Base-by-base conservation (phyloP, 2,797 vertebrate genomes). In the Sternarchorhynchus goeldii region DNA sequence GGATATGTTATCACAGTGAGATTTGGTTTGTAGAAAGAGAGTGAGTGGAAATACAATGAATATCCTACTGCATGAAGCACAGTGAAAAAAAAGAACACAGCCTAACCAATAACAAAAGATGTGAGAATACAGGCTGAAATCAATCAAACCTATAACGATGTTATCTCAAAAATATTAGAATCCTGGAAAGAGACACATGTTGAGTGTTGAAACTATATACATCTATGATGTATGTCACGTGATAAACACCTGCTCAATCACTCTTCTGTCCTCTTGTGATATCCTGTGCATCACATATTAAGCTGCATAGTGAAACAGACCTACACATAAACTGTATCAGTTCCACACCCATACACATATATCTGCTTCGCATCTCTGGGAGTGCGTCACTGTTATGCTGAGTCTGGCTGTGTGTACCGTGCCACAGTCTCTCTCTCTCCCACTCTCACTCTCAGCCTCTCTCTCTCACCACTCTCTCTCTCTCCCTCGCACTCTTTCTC, bases 401-500 rank as follows among this genome's bases (percentile, higher is more conserved):
- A 50, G 45, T 50, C 45, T 10, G 45, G 45, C 10, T 50, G 3
- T 2, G 45, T 50, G 45, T 50, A 12, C 1, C 14, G 45, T 41
- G 2, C 39, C 1, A 7, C 36, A 5, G 36, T 7, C 4, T 39
- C 57, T 59, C 57, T 5, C 21, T 59, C 58, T 60, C 21, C 10
- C 58, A n/a, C 56, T 58, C 18, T 58, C 50, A 14, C 56, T 66
- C 31, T 66, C 63, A 17, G 32, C 39, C 16, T 66, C 17, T 39
- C 34, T 45, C 65, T 69, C 12, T 17, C 29, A 16, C 29, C 18
- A 86, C 63, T 83, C 86, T 87, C 20, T 62, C 10, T 66, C 63
- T 66, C 32, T 39, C 25, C 25, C 25, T 25, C 25, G 1, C 1
- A 2, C 63, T 41, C 16, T 66, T 3, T 39, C 34, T 45, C 65